Conservation (phyloP, 2,797 vertebrate species). For the Diplodus puntazzo region DNA sequence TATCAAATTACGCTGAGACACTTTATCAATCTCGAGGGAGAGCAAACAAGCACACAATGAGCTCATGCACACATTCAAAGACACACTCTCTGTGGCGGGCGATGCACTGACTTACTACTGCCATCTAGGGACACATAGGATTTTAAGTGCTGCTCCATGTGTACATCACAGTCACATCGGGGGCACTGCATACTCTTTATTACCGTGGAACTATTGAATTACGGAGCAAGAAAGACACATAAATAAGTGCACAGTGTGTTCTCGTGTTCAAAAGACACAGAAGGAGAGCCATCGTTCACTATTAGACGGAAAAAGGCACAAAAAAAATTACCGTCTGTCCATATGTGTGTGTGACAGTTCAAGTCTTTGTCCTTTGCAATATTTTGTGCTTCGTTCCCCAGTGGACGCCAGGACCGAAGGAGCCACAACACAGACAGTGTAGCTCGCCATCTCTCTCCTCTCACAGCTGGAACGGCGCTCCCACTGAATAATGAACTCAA, state of each 20-base stretch:
- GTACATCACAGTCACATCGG: slow-evolving; percentile 36
- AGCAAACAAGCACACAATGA: slow-evolving; percentile 59
- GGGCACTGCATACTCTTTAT: not conserved
- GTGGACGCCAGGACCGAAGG: slow-evolving; percentile 56
- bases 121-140: slow-evolving; percentile 86
- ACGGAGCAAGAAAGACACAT: slow-evolving; percentile 5
- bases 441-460: slow-evolving; percentile 55
- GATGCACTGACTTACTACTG: slow-evolving; percentile 85
- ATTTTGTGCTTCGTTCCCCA: slow-evolving; percentile 52
- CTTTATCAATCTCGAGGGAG: slow-evolving; percentile 67
- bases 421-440: slow-evolving; percentile 64
- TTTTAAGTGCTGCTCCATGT: slow-evolving; percentile 40
- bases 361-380: slow-evolving; percentile 54
- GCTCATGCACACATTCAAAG: slow-evolving; percentile 45
- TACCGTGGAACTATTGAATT: slow-evolving; percentile 4
- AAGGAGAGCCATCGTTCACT: not conserved
- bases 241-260: slow-evolving; percentile 1
- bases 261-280: slow-evolving; percentile 5
- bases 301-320: too few relatives aligned
- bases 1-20: slow-evolving; percentile 59
- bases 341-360: slow-evolving; percentile 31
- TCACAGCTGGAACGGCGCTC: slow-evolving; percentile 72
- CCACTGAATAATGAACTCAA: slow-evolving; percentile 77
- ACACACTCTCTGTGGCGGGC: slow-evolving; percentile 33
- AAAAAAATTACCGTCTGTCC: slow-evolving; percentile 15